Percentiles rank a stretch among this genome's conserved stretches.
Conservation (phyloP, 2,113 vertebrate genomes). For the Scatophagus argus region DNA sequence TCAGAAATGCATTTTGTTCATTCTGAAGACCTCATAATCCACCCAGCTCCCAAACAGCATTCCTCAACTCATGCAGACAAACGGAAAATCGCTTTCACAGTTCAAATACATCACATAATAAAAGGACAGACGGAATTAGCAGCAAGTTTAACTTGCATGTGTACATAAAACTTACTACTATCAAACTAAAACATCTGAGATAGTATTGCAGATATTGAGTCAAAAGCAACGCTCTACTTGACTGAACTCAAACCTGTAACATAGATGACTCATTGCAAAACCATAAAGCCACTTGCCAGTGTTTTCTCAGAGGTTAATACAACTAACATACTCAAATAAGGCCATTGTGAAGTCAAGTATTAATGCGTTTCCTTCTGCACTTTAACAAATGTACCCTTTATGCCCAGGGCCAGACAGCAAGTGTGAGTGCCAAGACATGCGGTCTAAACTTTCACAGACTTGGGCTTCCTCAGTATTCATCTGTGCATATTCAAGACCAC, state of each 20-base stretch:
- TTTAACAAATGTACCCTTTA: conserved; percentile 69
- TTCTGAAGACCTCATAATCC: conserved; percentile 65
- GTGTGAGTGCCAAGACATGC: conserved; percentile 58
- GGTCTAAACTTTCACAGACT: conserved; percentile 74
- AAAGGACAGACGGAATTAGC: conserved; percentile 21
- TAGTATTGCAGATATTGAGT: neutral
- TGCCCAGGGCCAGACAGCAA: conserved; percentile 60
- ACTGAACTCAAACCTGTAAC: neutral
- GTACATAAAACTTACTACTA: neutral
- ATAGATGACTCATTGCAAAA: conserved; percentile 27
- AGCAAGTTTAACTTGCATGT: conserved; percentile 10
- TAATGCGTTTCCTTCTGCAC: conserved; percentile 32
- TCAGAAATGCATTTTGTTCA: conserved; percentile 65
- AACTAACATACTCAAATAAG: conserved; percentile 23
- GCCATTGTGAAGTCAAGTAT: conserved; percentile 36
- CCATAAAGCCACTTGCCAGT: neutral
- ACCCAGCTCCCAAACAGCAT: conserved; percentile 73
- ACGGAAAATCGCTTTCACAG: conserved; percentile 64
- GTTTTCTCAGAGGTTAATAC: conserved; percentile 20
- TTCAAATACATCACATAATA: conserved; percentile 37
- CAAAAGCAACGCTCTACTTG: neutral
- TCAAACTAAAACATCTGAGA: neutral
- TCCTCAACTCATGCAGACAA: conserved; percentile 62
- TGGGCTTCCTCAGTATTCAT: conserved; percentile 74
- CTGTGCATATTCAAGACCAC: conserved; percentile 72